Base-by-base conservation (phyloP, 2,113 vertebrate genomes). In the Lasiurus borealis region DNA sequence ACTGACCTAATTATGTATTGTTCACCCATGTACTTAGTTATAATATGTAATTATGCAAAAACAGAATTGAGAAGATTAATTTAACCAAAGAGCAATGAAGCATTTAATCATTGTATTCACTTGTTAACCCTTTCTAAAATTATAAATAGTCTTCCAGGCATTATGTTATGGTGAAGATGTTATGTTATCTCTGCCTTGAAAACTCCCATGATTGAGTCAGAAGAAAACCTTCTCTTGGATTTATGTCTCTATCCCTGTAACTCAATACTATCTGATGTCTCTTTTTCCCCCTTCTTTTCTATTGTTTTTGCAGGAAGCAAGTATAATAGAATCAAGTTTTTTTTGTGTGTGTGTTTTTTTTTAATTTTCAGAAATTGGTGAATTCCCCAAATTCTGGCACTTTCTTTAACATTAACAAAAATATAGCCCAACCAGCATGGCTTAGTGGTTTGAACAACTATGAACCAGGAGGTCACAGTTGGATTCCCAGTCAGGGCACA, bases 21-120 rank as follows among this genome's bases (percentile, higher is more conserved):
- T 54, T 93, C 80, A 91, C 8, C 78, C 27, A 81, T 66, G 21
- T 84, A 87, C 96, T 90, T 71, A 84, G 9, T 76, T 93, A 29
- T 72, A 5, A 9, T 40, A 15, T 81, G 54, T 91, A 77, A 90
- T 85, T 84, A 34, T 84, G 27, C 31, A 84, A 83, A 88, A 91
- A 48, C 16, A 76, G 69, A 69, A 81, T 50, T n/a, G n/a, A 83
- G 59, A 80, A 62, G 46, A 93, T 72, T 71, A 75, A 91, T 89
- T 87, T 93, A 84, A 77, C 13, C 34, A 62, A 86, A 69, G 57
- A 91, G 10, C 84, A 89, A 85, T 62, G 34, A 84, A 93, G 16
- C 83, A 71, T 75, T 82, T 89, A 52, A 83, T 25, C 52, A 48
- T 40, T 66, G 5, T 1, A 91, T 71, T 78, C 34, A 71, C 5